phyloP scores from a whole-genome alignment of 2,888 invertebrate species.

The Ecliptopera silaceata region DNA sequence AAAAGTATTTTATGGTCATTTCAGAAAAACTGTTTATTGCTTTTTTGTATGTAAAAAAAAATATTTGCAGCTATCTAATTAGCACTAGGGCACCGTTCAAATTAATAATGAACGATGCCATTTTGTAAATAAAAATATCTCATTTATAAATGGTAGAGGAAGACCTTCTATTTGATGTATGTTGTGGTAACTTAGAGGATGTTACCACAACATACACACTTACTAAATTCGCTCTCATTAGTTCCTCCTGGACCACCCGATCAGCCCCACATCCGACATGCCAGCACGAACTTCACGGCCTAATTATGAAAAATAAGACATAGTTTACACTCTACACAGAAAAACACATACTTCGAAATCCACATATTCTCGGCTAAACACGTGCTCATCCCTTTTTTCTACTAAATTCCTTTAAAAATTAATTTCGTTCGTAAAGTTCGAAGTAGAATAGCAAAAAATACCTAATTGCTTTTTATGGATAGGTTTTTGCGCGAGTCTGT shows the following conservation, averaged over 20 bases:
- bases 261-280: slow-evolving; percentile 46
- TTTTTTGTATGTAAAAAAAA: too few species aligned
- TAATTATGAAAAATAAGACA: slow-evolving; percentile 82
- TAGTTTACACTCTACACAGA: slow-evolving; percentile 64
- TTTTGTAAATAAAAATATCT: too few species aligned
- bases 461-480: slow-evolving; percentile 78
- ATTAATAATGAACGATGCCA: too few species aligned
- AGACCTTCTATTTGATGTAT: too few species aligned
- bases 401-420: slow-evolving; percentile 73
- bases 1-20: too few species aligned
- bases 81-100: too few species aligned
- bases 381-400: slow-evolving; percentile 67
- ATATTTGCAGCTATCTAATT: too few species aligned
- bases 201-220: slow-evolving; percentile 7
- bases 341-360: slow-evolving; percentile 76
- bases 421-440: slow-evolving; percentile 63
- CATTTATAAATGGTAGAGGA: too few species aligned
- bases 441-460: slow-evolving; percentile 65
- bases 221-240: slow-evolving; percentile 32
- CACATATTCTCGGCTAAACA: slow-evolving; percentile 71
- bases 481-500: slow-evolving; percentile 72
- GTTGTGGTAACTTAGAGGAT: not conserved
- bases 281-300: slow-evolving; percentile 65
- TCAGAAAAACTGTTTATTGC: too few species aligned
- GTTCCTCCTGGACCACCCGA: slow-evolving; percentile 62